Evolutionary conservation across 23 tunicate genomes (phyloP).

Genomic region (Styela clava): DNA sequence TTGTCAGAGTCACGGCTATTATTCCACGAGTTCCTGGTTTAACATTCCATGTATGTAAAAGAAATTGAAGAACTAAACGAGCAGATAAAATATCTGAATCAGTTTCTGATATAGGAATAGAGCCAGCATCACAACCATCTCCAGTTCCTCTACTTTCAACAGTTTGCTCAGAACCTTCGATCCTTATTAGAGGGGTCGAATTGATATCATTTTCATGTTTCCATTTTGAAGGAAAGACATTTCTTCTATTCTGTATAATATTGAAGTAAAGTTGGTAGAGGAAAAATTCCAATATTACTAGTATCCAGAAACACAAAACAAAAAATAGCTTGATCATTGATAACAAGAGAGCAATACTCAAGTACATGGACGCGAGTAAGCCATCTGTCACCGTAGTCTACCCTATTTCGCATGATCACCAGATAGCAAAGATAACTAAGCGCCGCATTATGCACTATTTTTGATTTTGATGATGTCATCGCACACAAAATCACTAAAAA

Average conservation of each 20-base stretch:
- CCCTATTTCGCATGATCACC: no score
- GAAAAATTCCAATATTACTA: no score
- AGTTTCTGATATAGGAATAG: background rate
- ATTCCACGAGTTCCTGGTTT: constrained; percentile 28
- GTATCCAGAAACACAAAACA: background rate
- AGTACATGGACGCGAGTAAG: background rate
- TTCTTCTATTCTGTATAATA: background rate
- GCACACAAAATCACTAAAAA: no score
- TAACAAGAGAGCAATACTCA: background rate
- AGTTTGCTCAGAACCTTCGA: background rate
- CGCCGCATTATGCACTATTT: no score
- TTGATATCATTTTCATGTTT: background rate
- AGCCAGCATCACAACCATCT: constrained; percentile 19
- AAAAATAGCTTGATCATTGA: background rate
- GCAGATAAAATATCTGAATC: constrained; percentile 2
- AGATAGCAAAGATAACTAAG: no score
- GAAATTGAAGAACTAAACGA: constrained; percentile 3
- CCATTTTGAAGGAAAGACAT: background rate
- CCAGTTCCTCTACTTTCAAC: constrained; percentile 9
- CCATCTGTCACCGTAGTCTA: no score
- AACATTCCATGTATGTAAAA: constrained; percentile 38
- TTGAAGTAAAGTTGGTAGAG: background rate
- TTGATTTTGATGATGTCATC: no score
- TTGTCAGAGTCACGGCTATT: constrained; percentile 17
- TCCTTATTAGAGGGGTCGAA: background rate